Percentiles rank a stretch among this genome's conserved stretches.
Conservation (phyloP, 2,797 vertebrate species). For the Tauraco hartlaubi region DNA sequence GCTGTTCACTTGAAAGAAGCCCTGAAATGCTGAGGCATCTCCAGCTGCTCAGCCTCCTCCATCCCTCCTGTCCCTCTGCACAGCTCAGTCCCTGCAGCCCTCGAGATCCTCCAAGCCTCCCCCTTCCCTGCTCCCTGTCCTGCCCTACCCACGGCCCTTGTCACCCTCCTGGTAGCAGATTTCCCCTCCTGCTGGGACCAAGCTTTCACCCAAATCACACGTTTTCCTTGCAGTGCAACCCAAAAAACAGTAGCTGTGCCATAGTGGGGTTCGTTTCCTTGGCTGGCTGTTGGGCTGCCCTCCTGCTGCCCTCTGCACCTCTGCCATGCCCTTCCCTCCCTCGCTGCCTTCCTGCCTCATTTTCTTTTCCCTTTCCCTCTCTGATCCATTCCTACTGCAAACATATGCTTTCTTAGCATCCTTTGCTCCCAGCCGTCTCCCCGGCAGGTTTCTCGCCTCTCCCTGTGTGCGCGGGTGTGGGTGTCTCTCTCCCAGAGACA, state of each 20-base stretch:
- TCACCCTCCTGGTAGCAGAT: background rate
- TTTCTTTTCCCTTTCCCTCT: background rate
- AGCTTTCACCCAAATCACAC: background rate
- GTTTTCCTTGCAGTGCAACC: background rate
- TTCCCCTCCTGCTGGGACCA: background rate
- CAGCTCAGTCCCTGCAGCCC: background rate
- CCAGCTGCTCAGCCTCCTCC: background rate
- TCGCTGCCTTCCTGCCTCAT: background rate
- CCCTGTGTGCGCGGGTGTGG: accelerated
- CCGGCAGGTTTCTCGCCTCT: background rate
- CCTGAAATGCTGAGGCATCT: background rate
- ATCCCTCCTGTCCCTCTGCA: background rate
- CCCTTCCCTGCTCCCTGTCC: background rate
- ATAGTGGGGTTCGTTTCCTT: background rate
- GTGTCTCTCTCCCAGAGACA: background rate
- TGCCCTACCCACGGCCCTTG: background rate
- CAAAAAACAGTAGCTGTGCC: background rate
- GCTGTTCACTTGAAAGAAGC: background rate
- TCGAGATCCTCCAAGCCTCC: background rate
- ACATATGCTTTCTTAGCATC: background rate
- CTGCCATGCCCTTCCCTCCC: background rate
- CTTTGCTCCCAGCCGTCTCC: background rate
- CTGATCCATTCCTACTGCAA: background rate
- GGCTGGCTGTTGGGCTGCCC: background rate
- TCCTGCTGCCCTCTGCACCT: background rate